phyloP scores from a whole-genome alignment of 2,113 vertebrate species.

The Sebastes schlegelii region DNA sequence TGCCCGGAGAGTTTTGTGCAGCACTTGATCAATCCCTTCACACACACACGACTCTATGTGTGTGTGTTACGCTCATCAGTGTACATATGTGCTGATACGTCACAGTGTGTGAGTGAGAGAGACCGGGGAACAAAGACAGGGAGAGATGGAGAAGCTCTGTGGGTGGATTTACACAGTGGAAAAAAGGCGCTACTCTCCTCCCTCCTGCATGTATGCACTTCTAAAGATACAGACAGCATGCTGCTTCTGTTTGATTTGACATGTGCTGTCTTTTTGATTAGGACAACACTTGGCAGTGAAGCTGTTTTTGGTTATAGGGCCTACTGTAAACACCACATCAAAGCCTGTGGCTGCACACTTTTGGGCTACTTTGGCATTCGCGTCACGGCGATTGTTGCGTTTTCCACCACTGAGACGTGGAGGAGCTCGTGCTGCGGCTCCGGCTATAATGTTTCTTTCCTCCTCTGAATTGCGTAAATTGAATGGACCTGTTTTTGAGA shows the following conservation, averaged over 20 bases:
- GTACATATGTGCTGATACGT: slow-evolving; percentile 26
- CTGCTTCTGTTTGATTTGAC: slow-evolving; percentile 80
- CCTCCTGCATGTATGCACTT: slow-evolving; percentile 68
- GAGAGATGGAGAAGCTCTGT: slow-evolving; percentile 64
- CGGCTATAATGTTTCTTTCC: not conserved
- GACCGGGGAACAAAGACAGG: slow-evolving; percentile 47
- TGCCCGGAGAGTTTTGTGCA: slow-evolving; percentile 18
- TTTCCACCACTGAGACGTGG: slow-evolving; percentile 14
- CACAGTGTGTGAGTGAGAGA: slow-evolving; percentile 34
- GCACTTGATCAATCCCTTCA: slow-evolving; percentile 24
- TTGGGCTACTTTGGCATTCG: slow-evolving; percentile 44
- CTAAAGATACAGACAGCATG: slow-evolving; percentile 76
- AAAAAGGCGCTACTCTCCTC: slow-evolving; percentile 52
- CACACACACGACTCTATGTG: slow-evolving; percentile 3
- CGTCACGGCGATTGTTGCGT: slow-evolving; percentile 21
- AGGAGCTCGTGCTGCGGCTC: slow-evolving; percentile 9
- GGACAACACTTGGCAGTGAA: slow-evolving; percentile 76
- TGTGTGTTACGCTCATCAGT: slow-evolving; percentile 22
- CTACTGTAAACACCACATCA: slow-evolving; percentile 78
- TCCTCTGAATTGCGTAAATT: not conserved
- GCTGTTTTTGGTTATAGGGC: slow-evolving; percentile 75
- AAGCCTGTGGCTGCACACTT: slow-evolving; percentile 68
- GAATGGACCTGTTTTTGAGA: slow-evolving; percentile 8
- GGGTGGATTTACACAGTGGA: slow-evolving; percentile 71
- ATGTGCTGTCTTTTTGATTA: slow-evolving; percentile 80